Evolutionary conservation across 2,888 invertebrate genomes (phyloP), one percentile per base, ranked within the genome.

Genomic region (Drosophila anomelani): DNA sequence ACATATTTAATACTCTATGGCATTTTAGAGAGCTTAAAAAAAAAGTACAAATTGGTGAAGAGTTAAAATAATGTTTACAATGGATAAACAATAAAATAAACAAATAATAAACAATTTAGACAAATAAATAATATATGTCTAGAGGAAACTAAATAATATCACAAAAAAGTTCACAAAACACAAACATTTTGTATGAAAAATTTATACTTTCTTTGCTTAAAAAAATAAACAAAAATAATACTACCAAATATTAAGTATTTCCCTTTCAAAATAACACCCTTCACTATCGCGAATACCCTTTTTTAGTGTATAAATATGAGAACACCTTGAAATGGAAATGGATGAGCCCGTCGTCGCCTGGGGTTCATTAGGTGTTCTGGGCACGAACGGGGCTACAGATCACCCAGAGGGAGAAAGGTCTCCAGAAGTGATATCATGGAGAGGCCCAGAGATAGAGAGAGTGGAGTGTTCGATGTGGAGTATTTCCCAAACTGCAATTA

Each of bases 341-440:
- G 47, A 69, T 63, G 49, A 36, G 55, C 69, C 17, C 32, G 20
- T 36, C 32, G 41, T 36, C 32, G 41, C 13, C 55, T 41, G 47
- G 46, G 69, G 67, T 68, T 68, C 70, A 68, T 68, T 68, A 68
- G 47, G 23, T 23, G 47, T 71, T 61, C 73, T 38, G 29, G 44
- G 72, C 71, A 71, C 71, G 71, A 72, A 49, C 44, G 53, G 71
- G 71, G 51, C 69, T 58, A 69, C 51, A 69, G 71, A 68, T 68
- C 67, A 68, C 67, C 70, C 56, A 56, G 69, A 55, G 67, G 67
- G 67, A 68, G 67, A 68, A 68, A 68, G 67, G 67, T 68, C 64
- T 64, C 8, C 34, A 10, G n/a, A 26, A 66, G 29, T 34, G 63
- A 62, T 46, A 63, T 38, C 32, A 32, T 39, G 34, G 20, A 47